Base-by-base conservation (phyloP, 2,888 invertebrate species). In the Ditula angustiorana region DNA sequence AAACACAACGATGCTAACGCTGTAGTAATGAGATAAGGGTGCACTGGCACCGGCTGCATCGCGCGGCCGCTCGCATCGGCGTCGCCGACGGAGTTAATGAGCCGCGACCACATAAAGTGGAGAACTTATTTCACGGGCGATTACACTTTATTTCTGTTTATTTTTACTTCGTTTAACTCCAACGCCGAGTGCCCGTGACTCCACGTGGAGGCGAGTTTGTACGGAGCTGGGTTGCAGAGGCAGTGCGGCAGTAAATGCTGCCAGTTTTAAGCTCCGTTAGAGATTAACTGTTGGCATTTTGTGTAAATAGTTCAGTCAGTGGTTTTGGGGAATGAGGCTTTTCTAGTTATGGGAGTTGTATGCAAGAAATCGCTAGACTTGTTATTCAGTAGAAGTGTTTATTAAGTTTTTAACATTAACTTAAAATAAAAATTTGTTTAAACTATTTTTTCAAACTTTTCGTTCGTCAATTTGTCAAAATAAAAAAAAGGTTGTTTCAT, bases 141-240 rank as follows among this genome's bases (percentile, higher is more conserved):
- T 62, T 57, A 30, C 49, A 24, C 47, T 57, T 62, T 62, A 57
- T 50, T 57, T 49, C 56, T 62, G 26, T 56, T 62, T 62, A 62
- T 57, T 56, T 62, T 62, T 62, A 56, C 62, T 16, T 49, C 62
- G 62, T 62, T 62, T 50, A 49, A 49, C 21, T n/a, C 37, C 21
- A 37, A 11, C n/a, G n/a, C n/a, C 3, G n/a, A 23, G 41, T 2
- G 30, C 56, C 56, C 16, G 0, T 1, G 49, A 30, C 62, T 11
- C 56, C 49, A n/a, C 1, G 16, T 19, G 49, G 47, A 19, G 37
- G 11, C 37, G 16, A 11, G 16, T 49, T 7, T 8, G 5, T 50
- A 21, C 24, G 1, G 5, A 11, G 21, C 2, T 2, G n/a, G 21
- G 3, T 8, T 5, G 8, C 28, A 11, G 3, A 23, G 30, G 52